Evolutionary conservation across 2,797 vertebrate species (phyloP).

Genomic region (Crax fasciolata): DNA sequence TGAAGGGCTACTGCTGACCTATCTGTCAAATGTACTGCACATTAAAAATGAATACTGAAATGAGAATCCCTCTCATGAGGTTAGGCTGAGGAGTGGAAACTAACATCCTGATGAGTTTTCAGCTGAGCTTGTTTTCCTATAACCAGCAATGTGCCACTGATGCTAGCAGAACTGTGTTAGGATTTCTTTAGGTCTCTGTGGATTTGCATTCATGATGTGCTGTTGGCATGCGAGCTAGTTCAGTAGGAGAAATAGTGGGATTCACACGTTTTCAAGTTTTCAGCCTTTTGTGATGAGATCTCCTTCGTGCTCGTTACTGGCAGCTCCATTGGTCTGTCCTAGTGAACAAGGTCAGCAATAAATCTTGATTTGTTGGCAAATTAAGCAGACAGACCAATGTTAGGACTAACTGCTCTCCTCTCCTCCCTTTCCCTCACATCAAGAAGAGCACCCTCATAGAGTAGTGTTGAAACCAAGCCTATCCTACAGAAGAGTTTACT

Average conservation of each 20-base stretch:
- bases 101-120: not conserved
- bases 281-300: not conserved
- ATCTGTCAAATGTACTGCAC: not conserved
- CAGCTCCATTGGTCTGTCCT: not conserved
- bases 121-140: not conserved
- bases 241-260: not conserved
- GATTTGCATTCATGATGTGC: not conserved
- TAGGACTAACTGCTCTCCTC: not conserved
- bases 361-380: not conserved
- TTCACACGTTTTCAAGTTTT: not conserved
- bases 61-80: not conserved
- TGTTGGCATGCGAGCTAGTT: not conserved
- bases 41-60: not conserved
- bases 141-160: not conserved
- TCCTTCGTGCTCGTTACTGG: not conserved
- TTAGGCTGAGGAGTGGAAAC: not conserved
- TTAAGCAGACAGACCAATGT: not conserved
- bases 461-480: not conserved
- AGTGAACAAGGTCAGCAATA: not conserved
- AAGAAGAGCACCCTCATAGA: rapidly evolving
- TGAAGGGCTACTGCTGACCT: not conserved
- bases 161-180: not conserved
- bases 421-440: not conserved
- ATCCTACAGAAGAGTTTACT: not conserved
- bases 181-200: not conserved